Percentiles rank a stretch among this genome's conserved stretches.
These are phyloP conservation scores for Allygus modestus DNA, from an alignment of 2,888 invertebrate genomes.

Conservation along the genomic window DNA sequence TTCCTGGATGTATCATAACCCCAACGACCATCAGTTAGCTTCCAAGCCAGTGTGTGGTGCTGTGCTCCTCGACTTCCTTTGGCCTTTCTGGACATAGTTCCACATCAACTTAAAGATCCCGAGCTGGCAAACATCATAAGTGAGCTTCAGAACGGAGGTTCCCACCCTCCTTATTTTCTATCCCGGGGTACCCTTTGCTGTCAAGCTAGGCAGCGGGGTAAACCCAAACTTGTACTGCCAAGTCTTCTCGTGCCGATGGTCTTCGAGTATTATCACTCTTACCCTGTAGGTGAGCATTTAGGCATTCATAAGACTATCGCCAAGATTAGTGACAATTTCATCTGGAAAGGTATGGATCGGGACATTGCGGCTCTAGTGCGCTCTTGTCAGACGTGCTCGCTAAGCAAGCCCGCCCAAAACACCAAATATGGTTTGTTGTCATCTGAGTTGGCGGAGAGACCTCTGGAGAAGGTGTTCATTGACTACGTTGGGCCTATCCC, in stretches of 20 bases:
- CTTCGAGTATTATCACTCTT: background rate
- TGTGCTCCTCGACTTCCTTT: background rate
- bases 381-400: background rate
- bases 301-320: background rate
- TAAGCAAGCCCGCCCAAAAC: background rate
- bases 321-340: background rate
- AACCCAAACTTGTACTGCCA: too few species aligned
- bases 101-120: background rate
- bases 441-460: too few species aligned
- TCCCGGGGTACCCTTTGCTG: too few species aligned
- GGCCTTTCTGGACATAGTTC: background rate
- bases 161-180: too few species aligned
- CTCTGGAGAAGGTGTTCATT: too few species aligned
- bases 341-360: background rate
- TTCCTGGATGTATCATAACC: constrained; percentile 40
- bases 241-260: too few species aligned
- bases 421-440: background rate
- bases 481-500: constrained; percentile 5
- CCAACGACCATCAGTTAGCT: background rate
- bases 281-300: background rate
- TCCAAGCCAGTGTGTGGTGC: background rate
- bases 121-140: background rate
- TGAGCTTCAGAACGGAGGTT: background rate
- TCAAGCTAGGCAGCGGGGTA: background rate
- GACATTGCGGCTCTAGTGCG: background rate